Evolutionary conservation across 1,140 invertebrate species (phyloP).

Genomic region (Drosophila sulfurigaster): DNA sequence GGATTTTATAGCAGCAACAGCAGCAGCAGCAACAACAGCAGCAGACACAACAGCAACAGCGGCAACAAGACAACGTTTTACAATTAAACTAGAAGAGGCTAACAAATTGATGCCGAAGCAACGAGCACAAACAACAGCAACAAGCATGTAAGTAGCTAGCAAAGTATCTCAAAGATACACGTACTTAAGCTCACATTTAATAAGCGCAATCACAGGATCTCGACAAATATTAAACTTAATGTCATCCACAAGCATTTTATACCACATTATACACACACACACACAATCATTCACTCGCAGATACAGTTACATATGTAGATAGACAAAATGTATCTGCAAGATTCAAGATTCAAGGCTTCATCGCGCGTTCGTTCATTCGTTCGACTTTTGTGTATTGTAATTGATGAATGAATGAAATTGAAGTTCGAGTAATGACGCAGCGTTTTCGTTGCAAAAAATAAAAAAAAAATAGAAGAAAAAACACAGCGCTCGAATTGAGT

Average conservation of each 20-base stretch:
- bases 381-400: conserved; percentile 78
- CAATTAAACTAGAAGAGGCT: conserved; percentile 76
- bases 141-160: conserved; percentile 67
- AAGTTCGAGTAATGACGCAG: conserved; percentile 82
- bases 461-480: conserved; percentile 38
- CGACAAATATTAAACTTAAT: conserved; percentile 70
- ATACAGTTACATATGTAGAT: conserved; percentile 47
- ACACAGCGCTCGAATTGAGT: conserved; percentile 63
- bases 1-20: conserved; percentile 73
- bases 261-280: conserved; percentile 10
- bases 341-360: conserved; percentile 76
- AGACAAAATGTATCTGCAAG: conserved; percentile 51
- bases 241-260: conserved; percentile 58
- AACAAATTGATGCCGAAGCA: conserved; percentile 66
- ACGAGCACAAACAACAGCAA: conserved; percentile 13
- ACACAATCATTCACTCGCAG: background rate
- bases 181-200: conserved; percentile 50
- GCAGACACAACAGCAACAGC: conserved; percentile 21
- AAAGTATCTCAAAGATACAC: conserved; percentile 45
- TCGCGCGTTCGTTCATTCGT: conserved; percentile 37
- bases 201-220: conserved; percentile 65
- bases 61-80: conserved; percentile 36
- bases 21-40: conserved; percentile 30
- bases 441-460: conserved; percentile 53
- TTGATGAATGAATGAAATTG: conserved; percentile 83